Evolutionary conservation across 2,113 vertebrate genomes (phyloP).

Genomic region (Spermophilus dauricus): DNA sequence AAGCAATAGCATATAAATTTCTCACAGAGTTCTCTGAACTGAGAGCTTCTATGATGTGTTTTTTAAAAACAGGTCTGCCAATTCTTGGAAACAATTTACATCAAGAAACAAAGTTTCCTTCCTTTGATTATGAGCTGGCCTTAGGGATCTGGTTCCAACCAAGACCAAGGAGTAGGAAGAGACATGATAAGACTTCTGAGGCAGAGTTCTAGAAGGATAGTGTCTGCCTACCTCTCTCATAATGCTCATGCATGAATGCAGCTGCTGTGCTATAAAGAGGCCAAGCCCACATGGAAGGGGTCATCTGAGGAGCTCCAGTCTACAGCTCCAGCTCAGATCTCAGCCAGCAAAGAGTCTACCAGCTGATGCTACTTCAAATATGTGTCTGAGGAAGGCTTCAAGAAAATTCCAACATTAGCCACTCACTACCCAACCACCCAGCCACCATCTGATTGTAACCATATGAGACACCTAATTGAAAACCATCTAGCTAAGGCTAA

Average conservation of each 20-base stretch:
- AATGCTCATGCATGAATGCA: background rate
- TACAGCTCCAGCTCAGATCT: too few species aligned
- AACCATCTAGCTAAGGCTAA: background rate
- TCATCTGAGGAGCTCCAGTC: too few species aligned
- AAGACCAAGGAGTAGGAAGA: background rate
- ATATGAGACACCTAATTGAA: background rate
- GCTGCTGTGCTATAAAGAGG: background rate
- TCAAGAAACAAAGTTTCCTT: background rate
- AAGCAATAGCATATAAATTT: background rate
- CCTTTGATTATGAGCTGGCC: background rate
- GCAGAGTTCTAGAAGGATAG: background rate
- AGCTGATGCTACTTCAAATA: background rate
- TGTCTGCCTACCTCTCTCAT: background rate
- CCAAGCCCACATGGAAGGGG: too few species aligned
- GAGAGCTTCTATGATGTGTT: background rate
- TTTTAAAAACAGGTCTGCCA: background rate
- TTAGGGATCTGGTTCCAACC: background rate
- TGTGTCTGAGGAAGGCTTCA: background rate
- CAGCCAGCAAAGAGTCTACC: background rate
- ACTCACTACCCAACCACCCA: too few species aligned
- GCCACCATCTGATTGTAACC: background rate
- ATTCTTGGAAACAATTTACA: background rate
- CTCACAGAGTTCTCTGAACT: background rate
- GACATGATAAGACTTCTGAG: background rate
- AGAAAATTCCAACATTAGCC: background rate